Conservation (phyloP, 2,113 vertebrate genomes). For the Scytalopus superciliaris region DNA sequence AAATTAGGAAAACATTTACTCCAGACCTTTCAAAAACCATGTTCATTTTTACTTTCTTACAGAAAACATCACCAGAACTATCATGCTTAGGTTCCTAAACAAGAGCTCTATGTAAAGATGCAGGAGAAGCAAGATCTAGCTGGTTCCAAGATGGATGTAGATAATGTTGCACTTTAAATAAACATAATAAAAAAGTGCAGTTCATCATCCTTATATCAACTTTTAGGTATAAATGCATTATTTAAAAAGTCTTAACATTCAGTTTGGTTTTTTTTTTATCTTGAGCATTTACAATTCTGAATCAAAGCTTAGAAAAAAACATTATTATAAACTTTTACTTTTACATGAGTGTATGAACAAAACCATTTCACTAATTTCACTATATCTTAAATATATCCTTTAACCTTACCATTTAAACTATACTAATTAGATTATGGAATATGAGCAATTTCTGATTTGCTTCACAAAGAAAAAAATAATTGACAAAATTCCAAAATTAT, state of each 20-base stretch:
- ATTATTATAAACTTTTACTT: slow-evolving; percentile 40
- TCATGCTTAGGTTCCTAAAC: neutral
- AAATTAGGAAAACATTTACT: neutral
- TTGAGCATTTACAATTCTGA: neutral
- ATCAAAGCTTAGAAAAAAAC: slow-evolving; percentile 2
- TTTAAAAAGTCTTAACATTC: neutral
- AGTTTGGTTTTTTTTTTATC: neutral
- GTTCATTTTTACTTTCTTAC: neutral
- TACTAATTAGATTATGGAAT: slow-evolving; percentile 41
- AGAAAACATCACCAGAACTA: neutral
- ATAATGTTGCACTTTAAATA: neutral
- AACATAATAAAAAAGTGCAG: neutral
- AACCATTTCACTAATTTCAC: slow-evolving; percentile 42
- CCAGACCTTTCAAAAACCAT: neutral
- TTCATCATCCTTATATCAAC: neutral
- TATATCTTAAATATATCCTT: slow-evolving; percentile 38
- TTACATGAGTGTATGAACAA: slow-evolving; percentile 32
- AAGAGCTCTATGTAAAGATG: neutral
- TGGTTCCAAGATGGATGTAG: neutral
- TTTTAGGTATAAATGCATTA: neutral
- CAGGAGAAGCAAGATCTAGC: neutral
- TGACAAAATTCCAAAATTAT: neutral
- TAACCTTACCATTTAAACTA: slow-evolving; percentile 43
- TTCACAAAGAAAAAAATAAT: slow-evolving; percentile 51
- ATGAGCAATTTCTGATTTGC: slow-evolving; percentile 26